These are phyloP conservation scores for Cathartes aura DNA, from an alignment of 2,113 vertebrate genomes.

Conservation along the genomic window DNA sequence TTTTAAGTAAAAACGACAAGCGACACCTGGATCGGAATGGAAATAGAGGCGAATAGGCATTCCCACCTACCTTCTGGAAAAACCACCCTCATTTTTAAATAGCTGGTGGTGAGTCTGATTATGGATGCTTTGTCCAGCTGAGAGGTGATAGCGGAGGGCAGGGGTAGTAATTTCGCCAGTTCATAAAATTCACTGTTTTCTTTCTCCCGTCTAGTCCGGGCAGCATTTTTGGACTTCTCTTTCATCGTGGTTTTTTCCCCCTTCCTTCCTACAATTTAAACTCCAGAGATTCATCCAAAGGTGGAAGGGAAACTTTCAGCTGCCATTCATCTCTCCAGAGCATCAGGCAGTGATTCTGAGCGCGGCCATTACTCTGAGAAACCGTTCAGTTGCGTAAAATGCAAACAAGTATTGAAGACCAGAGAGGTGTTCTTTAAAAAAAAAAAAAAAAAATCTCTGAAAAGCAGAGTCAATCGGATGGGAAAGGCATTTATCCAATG, in stretches of 20 bases:
- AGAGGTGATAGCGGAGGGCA: constrained; percentile 98
- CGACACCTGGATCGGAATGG: not conserved
- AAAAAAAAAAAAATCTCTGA: not conserved
- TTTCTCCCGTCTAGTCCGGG: constrained; percentile 96
- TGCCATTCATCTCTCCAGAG: constrained; percentile 32
- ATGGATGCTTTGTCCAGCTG: constrained; percentile 99
- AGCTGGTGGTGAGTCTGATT: constrained; percentile 97
- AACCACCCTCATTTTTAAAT: constrained; percentile 96
- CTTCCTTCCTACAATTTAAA: constrained; percentile 70
- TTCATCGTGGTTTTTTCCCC: constrained; percentile 86
- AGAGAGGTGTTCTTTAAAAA: not conserved
- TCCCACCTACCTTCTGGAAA: constrained; percentile 93
- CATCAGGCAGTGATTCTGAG: constrained; percentile 5
- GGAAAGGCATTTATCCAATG: constrained; percentile 45
- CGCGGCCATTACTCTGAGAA: not conserved
- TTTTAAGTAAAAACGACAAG: not conserved
- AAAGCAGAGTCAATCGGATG: not conserved
- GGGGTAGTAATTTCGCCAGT: constrained; percentile 95
- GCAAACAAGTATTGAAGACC: not conserved
- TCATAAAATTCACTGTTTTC: constrained; percentile 99
- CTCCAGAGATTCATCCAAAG: constrained; percentile 82
- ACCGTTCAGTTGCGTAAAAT: constrained; percentile 5
- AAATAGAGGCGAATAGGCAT: not conserved
- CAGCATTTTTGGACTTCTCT: constrained; percentile 99
- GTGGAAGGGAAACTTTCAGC: constrained; percentile 59